These are phyloP conservation scores for Cyanoramphus novaezelandiae DNA, from an alignment of 2,113 vertebrate genomes.

Conservation along the genomic window DNA sequence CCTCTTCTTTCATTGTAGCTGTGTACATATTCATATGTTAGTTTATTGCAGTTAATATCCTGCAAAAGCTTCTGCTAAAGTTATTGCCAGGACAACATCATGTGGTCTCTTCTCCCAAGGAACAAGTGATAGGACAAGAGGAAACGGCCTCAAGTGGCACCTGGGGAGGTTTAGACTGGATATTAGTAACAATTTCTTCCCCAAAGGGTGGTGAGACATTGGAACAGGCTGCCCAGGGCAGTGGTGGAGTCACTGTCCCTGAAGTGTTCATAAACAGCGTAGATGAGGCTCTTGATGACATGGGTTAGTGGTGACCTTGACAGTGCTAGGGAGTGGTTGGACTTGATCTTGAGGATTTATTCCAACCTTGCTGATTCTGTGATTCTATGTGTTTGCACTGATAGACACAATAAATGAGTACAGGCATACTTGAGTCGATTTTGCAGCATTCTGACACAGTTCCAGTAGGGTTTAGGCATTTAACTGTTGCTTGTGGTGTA, in stretches of 20 bases:
- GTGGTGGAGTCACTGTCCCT: not conserved
- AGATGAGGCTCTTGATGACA: not conserved
- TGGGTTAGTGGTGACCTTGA: not conserved
- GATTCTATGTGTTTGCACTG: not conserved
- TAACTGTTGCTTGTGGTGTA: too few species aligned
- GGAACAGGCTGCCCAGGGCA: not conserved
- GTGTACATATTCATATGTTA: fast-evolving
- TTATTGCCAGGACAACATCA: not conserved
- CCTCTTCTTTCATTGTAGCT: not conserved
- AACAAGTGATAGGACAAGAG: too few species aligned
- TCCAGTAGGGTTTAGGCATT: not conserved
- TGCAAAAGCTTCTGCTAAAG: not conserved
- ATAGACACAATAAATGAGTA: not conserved
- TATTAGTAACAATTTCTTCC: not conserved
- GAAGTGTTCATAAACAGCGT: not conserved
- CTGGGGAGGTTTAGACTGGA: not conserved
- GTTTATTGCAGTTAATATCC: not conserved
- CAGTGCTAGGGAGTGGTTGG: not conserved
- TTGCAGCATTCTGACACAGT: not conserved
- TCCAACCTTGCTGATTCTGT: not conserved
- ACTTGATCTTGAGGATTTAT: not conserved
- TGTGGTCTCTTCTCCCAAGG: not conserved
- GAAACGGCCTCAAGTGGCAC: not conserved
- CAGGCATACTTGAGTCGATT: not conserved
- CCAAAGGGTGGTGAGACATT: not conserved